These are phyloP conservation scores for Polypterus senegalus DNA, from an alignment of 2,113 vertebrate genomes.

Conservation along the genomic window DNA sequence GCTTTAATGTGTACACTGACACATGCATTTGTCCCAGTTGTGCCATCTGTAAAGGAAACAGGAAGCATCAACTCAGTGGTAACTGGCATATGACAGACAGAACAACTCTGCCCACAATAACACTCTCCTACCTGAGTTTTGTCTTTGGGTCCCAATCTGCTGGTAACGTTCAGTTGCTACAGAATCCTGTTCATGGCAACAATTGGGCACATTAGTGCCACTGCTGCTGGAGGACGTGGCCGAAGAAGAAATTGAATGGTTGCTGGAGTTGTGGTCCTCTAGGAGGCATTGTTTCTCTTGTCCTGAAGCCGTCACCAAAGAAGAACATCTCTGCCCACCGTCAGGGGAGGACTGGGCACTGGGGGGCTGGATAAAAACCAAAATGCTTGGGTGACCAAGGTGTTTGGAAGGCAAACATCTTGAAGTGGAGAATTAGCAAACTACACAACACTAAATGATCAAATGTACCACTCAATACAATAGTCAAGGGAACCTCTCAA, in stretches of 20 bases:
- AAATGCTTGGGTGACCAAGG: too few relatives aligned
- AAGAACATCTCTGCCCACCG: background rate
- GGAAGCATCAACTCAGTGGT: background rate
- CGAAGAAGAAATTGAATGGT: background rate
- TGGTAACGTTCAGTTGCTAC: background rate
- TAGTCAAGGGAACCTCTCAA: too few relatives aligned
- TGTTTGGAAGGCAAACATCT: too few relatives aligned
- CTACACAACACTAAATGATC: too few relatives aligned
- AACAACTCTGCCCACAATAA: background rate
- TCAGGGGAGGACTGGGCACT: background rate
- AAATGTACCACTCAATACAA: too few relatives aligned
- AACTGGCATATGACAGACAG: background rate
- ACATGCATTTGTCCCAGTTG: background rate
- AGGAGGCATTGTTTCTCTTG: slow-evolving; percentile 5
- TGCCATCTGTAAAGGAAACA: slow-evolving; percentile 1
- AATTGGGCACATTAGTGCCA: background rate
- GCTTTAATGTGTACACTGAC: background rate
- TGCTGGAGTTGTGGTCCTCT: slow-evolving; percentile 6
- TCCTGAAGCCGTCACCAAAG: background rate
- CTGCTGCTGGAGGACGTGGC: too few relatives aligned
- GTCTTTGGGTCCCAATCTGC: background rate
- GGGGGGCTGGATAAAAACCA: too few relatives aligned
- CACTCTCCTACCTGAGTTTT: background rate
- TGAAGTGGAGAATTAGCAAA: too few relatives aligned
- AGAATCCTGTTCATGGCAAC: background rate